Conservation (phyloP, 2,113 vertebrate genomes). For the Nansenia antarctica region DNA sequence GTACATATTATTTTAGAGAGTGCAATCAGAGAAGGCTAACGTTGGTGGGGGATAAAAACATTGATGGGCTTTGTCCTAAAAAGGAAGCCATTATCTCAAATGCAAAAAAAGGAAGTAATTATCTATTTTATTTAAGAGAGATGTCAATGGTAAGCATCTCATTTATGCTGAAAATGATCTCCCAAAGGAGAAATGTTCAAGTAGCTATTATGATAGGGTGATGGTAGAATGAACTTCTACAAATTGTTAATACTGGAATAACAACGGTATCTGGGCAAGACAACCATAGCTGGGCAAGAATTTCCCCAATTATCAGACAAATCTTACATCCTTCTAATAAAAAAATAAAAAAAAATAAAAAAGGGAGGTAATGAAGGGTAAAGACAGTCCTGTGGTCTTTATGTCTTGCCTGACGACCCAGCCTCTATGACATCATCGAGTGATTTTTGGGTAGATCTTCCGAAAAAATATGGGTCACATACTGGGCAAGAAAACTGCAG, state of each 20-base stretch:
- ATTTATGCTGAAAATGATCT: background rate
- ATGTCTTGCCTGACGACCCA: background rate
- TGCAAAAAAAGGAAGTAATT: too few relatives aligned
- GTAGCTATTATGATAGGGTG: too few relatives aligned
- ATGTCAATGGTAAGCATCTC: background rate
- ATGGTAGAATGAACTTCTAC: background rate
- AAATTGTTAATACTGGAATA: background rate
- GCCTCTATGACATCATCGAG: background rate
- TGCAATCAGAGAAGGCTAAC: too few relatives aligned
- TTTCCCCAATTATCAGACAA: background rate
- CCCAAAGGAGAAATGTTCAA: background rate
- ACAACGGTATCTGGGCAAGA: background rate
- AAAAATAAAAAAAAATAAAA: slow-evolving; percentile 15
- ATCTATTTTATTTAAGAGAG: background rate
- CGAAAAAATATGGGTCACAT: slow-evolving; percentile 58
- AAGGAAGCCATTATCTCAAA: too few relatives aligned
- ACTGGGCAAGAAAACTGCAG: slow-evolving; percentile 46
- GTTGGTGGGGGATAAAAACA: too few relatives aligned
- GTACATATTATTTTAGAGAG: too few relatives aligned
- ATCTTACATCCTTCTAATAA: background rate
- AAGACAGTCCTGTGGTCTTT: background rate
- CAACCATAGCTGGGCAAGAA: background rate
- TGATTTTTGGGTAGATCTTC: slow-evolving; percentile 37
- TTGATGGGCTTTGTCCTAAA: too few relatives aligned
- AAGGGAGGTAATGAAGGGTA: background rate